These are phyloP conservation scores for Drosophila subsilvestris DNA, from an alignment of 2,888 invertebrate genomes.

Conservation along the genomic window DNA sequence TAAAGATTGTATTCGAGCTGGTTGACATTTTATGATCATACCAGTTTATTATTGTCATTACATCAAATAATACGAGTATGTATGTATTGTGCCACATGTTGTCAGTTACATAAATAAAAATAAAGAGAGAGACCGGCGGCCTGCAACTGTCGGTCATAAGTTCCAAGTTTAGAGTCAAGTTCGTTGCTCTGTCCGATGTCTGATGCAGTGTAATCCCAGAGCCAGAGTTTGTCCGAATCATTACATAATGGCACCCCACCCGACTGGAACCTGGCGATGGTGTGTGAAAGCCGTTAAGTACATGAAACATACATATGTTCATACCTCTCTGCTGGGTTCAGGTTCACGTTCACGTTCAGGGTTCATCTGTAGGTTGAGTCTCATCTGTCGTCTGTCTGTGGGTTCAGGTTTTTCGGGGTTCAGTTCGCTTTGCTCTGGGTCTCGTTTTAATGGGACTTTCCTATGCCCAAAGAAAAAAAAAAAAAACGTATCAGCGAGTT, in stretches of 20 bases:
- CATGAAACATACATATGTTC: constrained; percentile 8
- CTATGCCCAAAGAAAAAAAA: constrained; percentile 7
- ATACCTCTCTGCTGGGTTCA: constrained; percentile 14
- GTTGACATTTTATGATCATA: constrained; percentile 24
- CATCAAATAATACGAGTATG: constrained; percentile 21
- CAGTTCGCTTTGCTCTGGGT: constrained; percentile 25
- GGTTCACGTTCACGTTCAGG: constrained; percentile 36
- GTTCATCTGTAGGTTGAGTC: constrained; percentile 32
- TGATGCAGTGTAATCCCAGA: constrained; percentile 27
- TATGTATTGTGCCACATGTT: constrained; percentile 28
- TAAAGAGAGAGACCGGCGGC: background rate
- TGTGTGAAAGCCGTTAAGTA: constrained; percentile 71
- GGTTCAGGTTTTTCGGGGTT: constrained; percentile 26
- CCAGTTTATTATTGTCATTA: constrained; percentile 29
- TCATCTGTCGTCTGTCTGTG: background rate
- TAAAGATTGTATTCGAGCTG: background rate
- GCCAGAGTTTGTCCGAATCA: constrained; percentile 38
- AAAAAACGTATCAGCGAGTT: constrained; percentile 31
- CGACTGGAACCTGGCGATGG: constrained; percentile 44
- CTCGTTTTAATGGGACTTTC: constrained; percentile 1
- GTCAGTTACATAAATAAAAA: constrained; percentile 40
- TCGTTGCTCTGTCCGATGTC: constrained; percentile 38
- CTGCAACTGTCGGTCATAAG: background rate
- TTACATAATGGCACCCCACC: constrained; percentile 60
- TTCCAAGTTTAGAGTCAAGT: constrained; percentile 22